Evolutionary conservation across 2,797 vertebrate genomes (phyloP), one percentile per base, ranked within the genome.

Genomic region (Moxostoma hubbsi): DNA sequence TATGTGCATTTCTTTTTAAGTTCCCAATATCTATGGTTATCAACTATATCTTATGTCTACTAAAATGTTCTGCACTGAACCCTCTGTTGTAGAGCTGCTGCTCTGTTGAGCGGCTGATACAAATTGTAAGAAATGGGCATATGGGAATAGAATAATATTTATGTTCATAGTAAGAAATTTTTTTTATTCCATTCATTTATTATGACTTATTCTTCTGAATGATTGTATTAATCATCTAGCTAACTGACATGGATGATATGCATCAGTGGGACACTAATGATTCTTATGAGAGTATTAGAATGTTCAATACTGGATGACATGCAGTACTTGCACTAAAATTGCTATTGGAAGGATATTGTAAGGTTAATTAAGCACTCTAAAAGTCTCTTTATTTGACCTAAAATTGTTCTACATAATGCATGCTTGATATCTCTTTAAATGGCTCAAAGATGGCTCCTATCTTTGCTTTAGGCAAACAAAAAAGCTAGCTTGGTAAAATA

Each of bases 271-370:
- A 81, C 53, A 65, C 62, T 87, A 85, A 88, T 82, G 58, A 78
- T 61, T 81, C 66, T 84, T 83, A 81, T 71, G 75, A 82, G 80
- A 67, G 74, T 55, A 62, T 79, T 82, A 82, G 47, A 66, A 80
- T 65, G 73, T 67, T 76, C 81, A 75, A 47, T 63, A 71, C 16
- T 11, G 47, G 59, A 50, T 57, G 57, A 69, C 53, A 24, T 24
- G 3, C 24, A 24, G 24, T 24, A 24, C 24, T 24, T 70, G 63
- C 71, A 58, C 43, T 43, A 70, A 47, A 75, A 71, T 55, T 61
- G 54, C 43, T 70, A 63, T 8, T 61, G 67, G 64, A 75, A 66
- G 15, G 10, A 66, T 66, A n/a, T 43, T 11, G 49, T 75, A 79
- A 59, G 58, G n/a, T 49, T 68, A 69, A 50, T 64, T 53, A 72